Base-by-base conservation (phyloP, 2,888 invertebrate genomes). In the Drosophila siamana region DNA sequence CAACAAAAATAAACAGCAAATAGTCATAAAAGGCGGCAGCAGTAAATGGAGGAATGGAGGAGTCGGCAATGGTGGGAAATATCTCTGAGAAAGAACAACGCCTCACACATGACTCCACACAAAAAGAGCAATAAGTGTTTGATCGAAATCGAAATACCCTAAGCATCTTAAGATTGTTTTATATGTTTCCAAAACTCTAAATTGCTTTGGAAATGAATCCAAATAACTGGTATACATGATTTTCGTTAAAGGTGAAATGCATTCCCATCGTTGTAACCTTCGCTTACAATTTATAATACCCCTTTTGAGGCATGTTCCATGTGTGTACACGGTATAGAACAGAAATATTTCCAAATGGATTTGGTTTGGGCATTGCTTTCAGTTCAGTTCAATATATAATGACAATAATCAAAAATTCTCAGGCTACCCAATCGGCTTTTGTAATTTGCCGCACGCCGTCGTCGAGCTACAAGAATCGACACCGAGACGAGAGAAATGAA, bases 391-490 rank as follows among this genome's bases (percentile, higher is more conserved):
- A 60, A 59, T 70, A 52, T 38, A 80, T 85, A 86, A 88, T 88
- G 85, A 88, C 88, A 86, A 88, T 86, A 86, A 86, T 88, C 85
- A 88, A 81, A 86, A 84, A 86, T 84, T 88, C 85, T 84, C 81
- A 88, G 86, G 88, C 81, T 85, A 61, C 71, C 73, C 83, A 73
- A 69, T 85, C 60, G 28, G 67, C 81, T 79, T 87, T 88, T 88
- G 87, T 88, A 70, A 77, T 86, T 63, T 81, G 74, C 88, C 85
- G 86, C 61, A 28, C 67, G 38, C 46, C 44, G 28, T 65, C 57
- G 57, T 68, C 48, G 33, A 33, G n/a, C 1, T n/a, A 33, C 33
- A 33, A 54, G 40, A 44, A 30, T 30, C 52, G 41, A 48, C 56
- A 57, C 19, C 24, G 64, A 55, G 64, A 57, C 60, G 36, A 63